Percentiles rank a stretch among this genome's conserved stretches.
Conservation (phyloP, 2,888 invertebrate genomes). For the Papilio elwesi region DNA sequence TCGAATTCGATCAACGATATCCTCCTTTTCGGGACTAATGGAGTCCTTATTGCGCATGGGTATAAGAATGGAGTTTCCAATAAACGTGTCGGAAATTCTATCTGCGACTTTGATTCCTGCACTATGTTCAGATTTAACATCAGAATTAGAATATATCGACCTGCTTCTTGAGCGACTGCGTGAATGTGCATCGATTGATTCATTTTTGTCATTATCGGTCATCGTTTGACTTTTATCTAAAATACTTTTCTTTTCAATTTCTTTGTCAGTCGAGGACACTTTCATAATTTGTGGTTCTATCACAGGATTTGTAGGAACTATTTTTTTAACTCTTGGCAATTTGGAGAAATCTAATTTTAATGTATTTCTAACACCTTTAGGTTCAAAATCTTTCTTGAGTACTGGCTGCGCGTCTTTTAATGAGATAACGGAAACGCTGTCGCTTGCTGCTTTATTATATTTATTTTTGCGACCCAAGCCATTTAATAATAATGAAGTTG, state of each 20-base stretch:
- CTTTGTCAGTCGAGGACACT: slow-evolving; percentile 65
- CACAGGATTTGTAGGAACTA: slow-evolving; percentile 83
- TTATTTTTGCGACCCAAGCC: slow-evolving; percentile 82
- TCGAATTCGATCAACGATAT: slow-evolving; percentile 93
- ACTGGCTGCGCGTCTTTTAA: slow-evolving; percentile 58
- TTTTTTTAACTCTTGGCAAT: slow-evolving; percentile 84
- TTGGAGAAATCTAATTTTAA: slow-evolving; percentile 87
- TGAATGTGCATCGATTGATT: slow-evolving; percentile 56
- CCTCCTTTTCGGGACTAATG: slow-evolving; percentile 85
- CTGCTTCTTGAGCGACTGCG: slow-evolving; percentile 75
- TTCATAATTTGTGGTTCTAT: slow-evolving; percentile 80
- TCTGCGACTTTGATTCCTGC: slow-evolving; percentile 60
- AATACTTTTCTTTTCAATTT: slow-evolving; percentile 63
- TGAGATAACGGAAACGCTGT: slow-evolving; percentile 61
- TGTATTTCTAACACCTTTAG: slow-evolving; percentile 73
- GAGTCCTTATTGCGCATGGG: slow-evolving; percentile 76
- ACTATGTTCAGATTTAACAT: slow-evolving; percentile 75
- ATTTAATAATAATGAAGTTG: slow-evolving; percentile 80
- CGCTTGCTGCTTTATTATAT: slow-evolving; percentile 76
- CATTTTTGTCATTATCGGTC: slow-evolving; percentile 56
- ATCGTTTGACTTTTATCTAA: slow-evolving; percentile 61
- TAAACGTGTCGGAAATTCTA: slow-evolving; percentile 54
- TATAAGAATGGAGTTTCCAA: slow-evolving; percentile 60
- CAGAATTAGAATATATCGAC: slow-evolving; percentile 76
- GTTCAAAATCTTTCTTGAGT: slow-evolving; percentile 66